Evolutionary conservation across 2,797 vertebrate genomes (phyloP), one percentile per base, ranked within the genome.

Genomic region (Chrysocyon brachyurus): DNA sequence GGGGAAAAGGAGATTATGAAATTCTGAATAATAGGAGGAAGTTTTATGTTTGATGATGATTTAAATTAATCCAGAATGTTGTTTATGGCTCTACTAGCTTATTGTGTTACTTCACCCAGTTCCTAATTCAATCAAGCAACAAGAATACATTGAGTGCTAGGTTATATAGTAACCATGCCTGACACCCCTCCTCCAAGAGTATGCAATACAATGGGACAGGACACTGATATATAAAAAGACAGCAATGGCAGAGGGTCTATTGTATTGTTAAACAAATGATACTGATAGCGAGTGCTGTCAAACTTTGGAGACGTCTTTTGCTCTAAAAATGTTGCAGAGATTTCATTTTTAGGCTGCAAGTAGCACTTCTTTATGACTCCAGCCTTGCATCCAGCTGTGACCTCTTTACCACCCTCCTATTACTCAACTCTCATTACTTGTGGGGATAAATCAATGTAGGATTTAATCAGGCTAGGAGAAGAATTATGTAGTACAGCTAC

Each of bases 41-140:
- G 5, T 72, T 92, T 96, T 93, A 63, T 88, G 28, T 54, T 72
- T 94, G n/a, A 31, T 72, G 90, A 81, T 81, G 40, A 78, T 72
- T 86, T 77, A 77, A 77, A 61, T 89, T 81, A 72, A 87, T 68
- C n/a, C 49, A 95, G 22, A 6, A 54, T 84, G 28, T 89, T 83
- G 57, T 81, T 73, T 72, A 81, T n/a, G 8, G 19, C 64, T 89
- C 9, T 56, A 40, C 12, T 79, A 75, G 52, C 16, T 63, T 49
- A 83, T n/a, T 96, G 73, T 49, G 33, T 63, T 33, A 49, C 90
- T 91, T 96, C 91, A 0, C n/a, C 26, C 73, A 68, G 7, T 24
- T 52, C 33, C 79, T 75, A 87, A 79, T 79, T 91, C 57, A 93
- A 2, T 79, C 31, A 46, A 82, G 26, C 12, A 56, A 54, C 6